A percentile compares a stretch with the other conserved stretches of the same genome.
Evolutionary conservation across 1,140 invertebrate species (phyloP).

Genomic region (Pseudomyrmex pallidus): DNA sequence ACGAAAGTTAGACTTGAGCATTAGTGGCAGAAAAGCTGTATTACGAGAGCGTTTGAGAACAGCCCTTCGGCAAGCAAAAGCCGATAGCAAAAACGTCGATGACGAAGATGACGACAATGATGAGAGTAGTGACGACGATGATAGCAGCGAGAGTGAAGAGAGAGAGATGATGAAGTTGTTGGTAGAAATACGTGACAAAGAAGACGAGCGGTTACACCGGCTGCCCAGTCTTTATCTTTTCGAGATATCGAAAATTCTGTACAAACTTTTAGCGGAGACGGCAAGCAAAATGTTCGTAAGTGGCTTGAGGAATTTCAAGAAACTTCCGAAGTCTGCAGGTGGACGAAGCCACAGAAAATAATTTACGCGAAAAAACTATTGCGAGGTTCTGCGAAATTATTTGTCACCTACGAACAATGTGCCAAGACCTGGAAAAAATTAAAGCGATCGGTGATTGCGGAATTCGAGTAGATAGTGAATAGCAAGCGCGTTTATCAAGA

Average conservation of each 20-base stretch:
- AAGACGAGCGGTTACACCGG: too few species aligned
- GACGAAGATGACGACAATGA: too few species aligned
- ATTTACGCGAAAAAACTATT: slow-evolving; percentile 32
- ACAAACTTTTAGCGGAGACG: slow-evolving; percentile 27
- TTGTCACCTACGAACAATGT: background rate
- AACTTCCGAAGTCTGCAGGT: background rate
- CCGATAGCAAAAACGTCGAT: too few species aligned
- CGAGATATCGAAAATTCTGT: slow-evolving; percentile 30
- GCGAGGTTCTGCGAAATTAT: slow-evolving; percentile 34
- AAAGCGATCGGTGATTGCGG: background rate
- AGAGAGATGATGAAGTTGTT: too few species aligned
- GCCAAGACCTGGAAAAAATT: slow-evolving; percentile 13
- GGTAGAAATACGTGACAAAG: too few species aligned
- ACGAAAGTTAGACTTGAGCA: too few species aligned
- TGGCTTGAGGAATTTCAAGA: slow-evolving; percentile 28
- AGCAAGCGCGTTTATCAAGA: slow-evolving; percentile 26
- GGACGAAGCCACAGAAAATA: slow-evolving; percentile 31
- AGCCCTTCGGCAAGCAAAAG: too few species aligned
- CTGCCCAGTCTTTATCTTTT: background rate
- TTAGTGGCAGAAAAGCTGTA: too few species aligned
- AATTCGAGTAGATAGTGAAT: slow-evolving; percentile 17
- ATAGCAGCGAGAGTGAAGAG: too few species aligned
- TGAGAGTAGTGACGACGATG: too few species aligned
- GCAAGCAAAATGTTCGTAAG: background rate
- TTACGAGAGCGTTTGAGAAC: too few species aligned